Evolutionary conservation across 37 sponge, comb jelly and placozoan species (phyloP).

Genomic region (Amphimedon queenslandica): DNA sequence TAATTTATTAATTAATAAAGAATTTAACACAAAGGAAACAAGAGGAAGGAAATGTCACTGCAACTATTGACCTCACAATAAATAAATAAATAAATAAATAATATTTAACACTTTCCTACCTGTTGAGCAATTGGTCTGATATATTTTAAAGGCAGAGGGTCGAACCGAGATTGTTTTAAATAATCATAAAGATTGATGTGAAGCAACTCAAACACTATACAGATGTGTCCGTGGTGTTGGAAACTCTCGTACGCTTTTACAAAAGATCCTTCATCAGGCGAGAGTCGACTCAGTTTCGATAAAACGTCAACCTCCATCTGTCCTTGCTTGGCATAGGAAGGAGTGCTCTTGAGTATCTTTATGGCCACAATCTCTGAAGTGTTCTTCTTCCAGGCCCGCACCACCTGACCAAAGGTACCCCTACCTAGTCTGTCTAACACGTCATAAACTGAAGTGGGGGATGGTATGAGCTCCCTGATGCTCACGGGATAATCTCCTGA

Average conservation of each 20-base stretch:
- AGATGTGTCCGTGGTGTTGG: slow-evolving; percentile 82
- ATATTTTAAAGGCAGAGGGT: slow-evolving; percentile 81
- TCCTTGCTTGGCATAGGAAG: slow-evolving; percentile 91
- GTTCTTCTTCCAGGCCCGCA: slow-evolving; percentile 75
- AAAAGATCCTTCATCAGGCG: slow-evolving; percentile 74
- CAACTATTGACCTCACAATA: no score
- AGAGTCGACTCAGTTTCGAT: slow-evolving; percentile 42
- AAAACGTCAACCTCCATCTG: slow-evolving; percentile 86
- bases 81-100: not conserved
- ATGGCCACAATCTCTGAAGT: slow-evolving; percentile 81
- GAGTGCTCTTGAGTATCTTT: slow-evolving; percentile 86
- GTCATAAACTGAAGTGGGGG: slow-evolving; percentile 61
- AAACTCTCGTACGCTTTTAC: slow-evolving; percentile 90
- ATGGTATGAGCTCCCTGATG: slow-evolving; percentile 52
- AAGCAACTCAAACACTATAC: slow-evolving; percentile 91
- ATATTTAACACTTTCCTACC: slow-evolving; percentile 13
- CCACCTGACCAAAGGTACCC: slow-evolving; percentile 96
- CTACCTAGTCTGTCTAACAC: slow-evolving; percentile 83
- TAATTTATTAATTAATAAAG: no score
- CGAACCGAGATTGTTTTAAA: slow-evolving; percentile 76
- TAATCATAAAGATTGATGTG: slow-evolving; percentile 91
- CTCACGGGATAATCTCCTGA: slow-evolving; percentile 64
- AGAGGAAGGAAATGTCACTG: no score
- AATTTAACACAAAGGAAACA: no score
- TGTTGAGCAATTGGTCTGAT: slow-evolving; percentile 94